Evolutionary conservation across 2,888 invertebrate genomes (phyloP).

Genomic region (Apantesis nais): DNA sequence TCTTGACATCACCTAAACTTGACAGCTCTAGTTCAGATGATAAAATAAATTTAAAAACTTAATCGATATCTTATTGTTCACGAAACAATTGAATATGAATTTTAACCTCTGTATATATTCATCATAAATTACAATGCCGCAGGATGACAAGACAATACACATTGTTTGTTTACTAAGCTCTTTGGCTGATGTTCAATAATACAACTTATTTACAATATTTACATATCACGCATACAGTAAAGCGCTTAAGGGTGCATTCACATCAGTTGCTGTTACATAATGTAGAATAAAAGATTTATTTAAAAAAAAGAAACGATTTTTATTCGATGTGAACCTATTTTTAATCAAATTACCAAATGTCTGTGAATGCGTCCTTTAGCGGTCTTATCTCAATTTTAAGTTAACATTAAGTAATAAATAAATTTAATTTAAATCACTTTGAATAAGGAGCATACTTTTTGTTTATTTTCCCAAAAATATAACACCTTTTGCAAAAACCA

Average conservation of each 20-base stretch:
- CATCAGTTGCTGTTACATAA: background rate
- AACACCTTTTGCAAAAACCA: too few species aligned
- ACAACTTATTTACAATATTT: background rate
- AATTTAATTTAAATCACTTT: background rate
- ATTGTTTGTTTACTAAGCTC: background rate
- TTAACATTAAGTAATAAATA: background rate
- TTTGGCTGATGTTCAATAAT: background rate
- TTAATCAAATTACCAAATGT: background rate
- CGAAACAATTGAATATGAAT: background rate
- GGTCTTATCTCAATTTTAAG: background rate
- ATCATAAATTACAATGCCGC: background rate
- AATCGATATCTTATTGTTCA: background rate
- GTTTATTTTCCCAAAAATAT: background rate
- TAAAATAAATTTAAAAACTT: background rate
- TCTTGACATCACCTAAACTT: too few species aligned
- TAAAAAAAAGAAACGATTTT: background rate
- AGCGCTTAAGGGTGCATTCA: background rate
- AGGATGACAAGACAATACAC: slow-evolving; percentile 3
- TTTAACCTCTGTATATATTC: background rate
- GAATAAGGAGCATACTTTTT: background rate
- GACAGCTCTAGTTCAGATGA: too few species aligned
- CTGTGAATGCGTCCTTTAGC: background rate
- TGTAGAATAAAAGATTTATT: too few species aligned
- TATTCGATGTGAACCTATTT: background rate
- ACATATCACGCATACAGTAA: background rate